phyloP scores from a whole-genome alignment of 2,888 invertebrate genomes.

The Fragum sueziense region DNA sequence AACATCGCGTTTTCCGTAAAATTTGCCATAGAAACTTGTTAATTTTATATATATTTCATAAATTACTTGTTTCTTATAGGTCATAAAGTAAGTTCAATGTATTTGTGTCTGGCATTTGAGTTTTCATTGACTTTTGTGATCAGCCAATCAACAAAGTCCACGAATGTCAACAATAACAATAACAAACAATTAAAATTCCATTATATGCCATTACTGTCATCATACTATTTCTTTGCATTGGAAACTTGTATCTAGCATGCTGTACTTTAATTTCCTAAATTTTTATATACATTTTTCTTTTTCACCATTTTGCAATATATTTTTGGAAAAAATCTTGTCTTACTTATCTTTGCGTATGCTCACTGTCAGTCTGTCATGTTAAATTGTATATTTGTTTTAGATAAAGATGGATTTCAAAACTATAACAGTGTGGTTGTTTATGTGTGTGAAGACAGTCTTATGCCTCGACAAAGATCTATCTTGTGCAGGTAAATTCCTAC shows the following conservation, averaged over 20 bases:
- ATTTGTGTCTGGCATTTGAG: neutral
- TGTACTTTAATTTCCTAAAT: no score
- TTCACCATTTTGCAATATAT: no score
- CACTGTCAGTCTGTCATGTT: no score
- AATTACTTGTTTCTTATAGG: no score
- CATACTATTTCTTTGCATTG: neutral
- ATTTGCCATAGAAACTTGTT: no score
- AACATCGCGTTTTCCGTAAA: no score
- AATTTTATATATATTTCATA: no score
- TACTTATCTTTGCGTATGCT: no score
- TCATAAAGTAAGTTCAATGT: neutral
- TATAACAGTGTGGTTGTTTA: constrained; percentile 1
- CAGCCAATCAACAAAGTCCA: constrained; percentile 15
- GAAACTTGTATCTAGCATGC: no score
- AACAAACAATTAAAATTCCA: constrained; percentile 1
- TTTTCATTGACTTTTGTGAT: neutral
- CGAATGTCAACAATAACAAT: neutral
- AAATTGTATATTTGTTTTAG: no score
- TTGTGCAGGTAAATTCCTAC: constrained; percentile 57
- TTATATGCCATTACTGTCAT: neutral
- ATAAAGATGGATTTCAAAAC: constrained; percentile 35
- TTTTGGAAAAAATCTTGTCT: no score
- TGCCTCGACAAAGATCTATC: constrained; percentile 52
- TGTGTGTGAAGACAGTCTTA: constrained; percentile 22
- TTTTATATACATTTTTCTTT: no score